Evolutionary conservation across 2,888 invertebrate genomes (phyloP).

Genomic region (Drosophila histrio): DNA sequence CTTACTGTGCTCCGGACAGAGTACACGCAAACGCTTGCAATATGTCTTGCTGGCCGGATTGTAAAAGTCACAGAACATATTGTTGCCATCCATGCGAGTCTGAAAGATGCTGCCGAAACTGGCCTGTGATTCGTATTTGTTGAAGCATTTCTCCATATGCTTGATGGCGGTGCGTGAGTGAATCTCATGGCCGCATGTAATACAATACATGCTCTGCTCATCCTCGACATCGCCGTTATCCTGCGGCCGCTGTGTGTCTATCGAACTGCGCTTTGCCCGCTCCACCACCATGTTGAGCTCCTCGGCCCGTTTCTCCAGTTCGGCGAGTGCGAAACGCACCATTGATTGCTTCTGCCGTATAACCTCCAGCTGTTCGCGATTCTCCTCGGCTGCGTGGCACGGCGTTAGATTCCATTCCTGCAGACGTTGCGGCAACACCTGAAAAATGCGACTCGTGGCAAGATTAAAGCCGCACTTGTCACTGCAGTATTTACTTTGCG

Average conservation of each 20-base stretch:
- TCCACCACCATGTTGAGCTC: constrained; percentile 93
- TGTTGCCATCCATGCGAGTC: constrained; percentile 96
- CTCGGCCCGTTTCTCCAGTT: constrained; percentile 90
- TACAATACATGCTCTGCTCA: constrained; percentile 94
- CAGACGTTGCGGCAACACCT: constrained; percentile 93
- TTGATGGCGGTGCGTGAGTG: constrained; percentile 95
- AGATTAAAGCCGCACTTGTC: constrained; percentile 95
- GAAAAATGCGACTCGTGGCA: constrained; percentile 92
- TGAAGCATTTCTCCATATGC: constrained; percentile 99
- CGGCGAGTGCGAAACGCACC: constrained; percentile 91
- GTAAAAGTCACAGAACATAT: constrained; percentile 99
- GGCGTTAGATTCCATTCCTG: constrained; percentile 96
- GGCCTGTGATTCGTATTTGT: constrained; percentile 98
- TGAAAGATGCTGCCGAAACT: constrained; percentile 98
- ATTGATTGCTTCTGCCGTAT: constrained; percentile 92
- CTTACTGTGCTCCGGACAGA: constrained; percentile 99
- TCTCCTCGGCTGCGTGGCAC: constrained; percentile 94
- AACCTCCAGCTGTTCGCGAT: constrained; percentile 87
- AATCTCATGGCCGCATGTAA: constrained; percentile 98
- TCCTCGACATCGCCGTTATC: constrained; percentile 88
- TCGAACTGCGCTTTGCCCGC: constrained; percentile 89
- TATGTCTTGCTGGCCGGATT: constrained; percentile 95
- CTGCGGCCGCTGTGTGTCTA: constrained; percentile 86
- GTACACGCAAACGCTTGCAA: constrained; percentile 96
- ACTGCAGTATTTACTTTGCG: constrained; percentile 96